Percentiles rank a stretch among this genome's conserved stretches.
Conservation (phyloP, 2,797 vertebrate species). For the Hyperoplus lanceolatus region DNA sequence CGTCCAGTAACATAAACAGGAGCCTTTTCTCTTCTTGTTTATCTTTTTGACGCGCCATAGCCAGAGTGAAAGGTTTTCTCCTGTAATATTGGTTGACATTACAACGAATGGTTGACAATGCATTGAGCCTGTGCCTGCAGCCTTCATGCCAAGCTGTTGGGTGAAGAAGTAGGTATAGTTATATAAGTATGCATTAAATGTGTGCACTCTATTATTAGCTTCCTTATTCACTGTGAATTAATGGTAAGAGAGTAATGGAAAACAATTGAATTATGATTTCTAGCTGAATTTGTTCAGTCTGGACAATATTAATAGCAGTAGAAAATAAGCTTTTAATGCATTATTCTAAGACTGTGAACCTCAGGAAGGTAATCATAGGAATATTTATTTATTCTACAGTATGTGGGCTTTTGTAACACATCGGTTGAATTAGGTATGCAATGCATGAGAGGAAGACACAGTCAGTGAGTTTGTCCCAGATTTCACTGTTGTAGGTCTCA, state of each 20-base stretch:
- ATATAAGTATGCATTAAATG: conserved; percentile 67
- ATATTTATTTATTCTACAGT: conserved; percentile 10
- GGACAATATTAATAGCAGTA: neutral
- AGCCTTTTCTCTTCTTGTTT: conserved; percentile 50
- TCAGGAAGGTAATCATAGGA: neutral
- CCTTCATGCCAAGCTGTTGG: conserved; percentile 28
- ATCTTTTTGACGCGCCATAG: conserved; percentile 26
- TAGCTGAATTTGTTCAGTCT: too few species aligned
- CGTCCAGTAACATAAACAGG: conserved; percentile 52
- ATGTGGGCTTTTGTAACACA: conserved; percentile 41
- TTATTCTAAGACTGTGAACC: neutral
- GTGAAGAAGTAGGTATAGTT: conserved; percentile 51
- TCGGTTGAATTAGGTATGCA: conserved; percentile 76
- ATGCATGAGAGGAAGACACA: conserved; percentile 74
- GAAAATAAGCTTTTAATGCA: neutral
- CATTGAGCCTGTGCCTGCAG: conserved; percentile 45
- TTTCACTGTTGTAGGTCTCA: conserved; percentile 66
- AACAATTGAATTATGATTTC: neutral
- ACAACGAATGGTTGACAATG: conserved; percentile 27
- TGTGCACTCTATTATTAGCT: conserved; percentile 33
- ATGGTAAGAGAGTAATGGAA: neutral
- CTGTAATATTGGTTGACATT: conserved; percentile 28
- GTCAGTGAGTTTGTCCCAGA: conserved; percentile 78
- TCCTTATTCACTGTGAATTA: conserved; percentile 11
- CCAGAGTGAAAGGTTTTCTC: conserved; percentile 10